phyloP scores from a whole-genome alignment of 2,797 vertebrate species.

The Scleropages formosus region DNA sequence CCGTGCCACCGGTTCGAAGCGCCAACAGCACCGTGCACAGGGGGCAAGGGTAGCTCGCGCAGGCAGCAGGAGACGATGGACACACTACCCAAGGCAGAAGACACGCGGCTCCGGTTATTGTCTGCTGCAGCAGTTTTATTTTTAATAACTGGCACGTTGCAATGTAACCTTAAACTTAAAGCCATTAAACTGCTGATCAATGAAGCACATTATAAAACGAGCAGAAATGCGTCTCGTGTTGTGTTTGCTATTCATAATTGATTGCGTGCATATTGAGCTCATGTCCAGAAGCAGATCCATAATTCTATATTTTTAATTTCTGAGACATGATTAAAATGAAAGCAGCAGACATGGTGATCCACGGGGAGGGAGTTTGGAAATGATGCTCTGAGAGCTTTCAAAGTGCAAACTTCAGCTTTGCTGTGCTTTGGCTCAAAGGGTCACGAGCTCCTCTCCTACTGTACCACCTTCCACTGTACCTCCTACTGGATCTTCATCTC shows the following conservation, averaged over 20 bases:
- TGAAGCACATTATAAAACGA: not conserved
- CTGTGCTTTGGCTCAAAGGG: no score
- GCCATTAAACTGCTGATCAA: slow-evolving; percentile 17
- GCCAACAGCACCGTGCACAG: no score
- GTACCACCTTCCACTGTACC: no score
- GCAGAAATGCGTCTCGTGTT: not conserved
- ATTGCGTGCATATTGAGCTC: not conserved
- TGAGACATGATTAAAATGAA: slow-evolving; percentile 17
- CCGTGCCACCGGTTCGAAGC: no score
- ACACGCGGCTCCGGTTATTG: not conserved
- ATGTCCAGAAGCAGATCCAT: slow-evolving; percentile 8
- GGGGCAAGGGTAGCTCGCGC: no score
- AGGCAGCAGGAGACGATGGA: not conserved
- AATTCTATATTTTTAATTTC: slow-evolving; percentile 28
- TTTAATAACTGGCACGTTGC: slow-evolving; percentile 9
- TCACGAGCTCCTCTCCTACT: no score
- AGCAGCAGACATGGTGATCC: not conserved
- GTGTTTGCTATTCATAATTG: slow-evolving; percentile 20
- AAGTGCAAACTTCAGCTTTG: no score
- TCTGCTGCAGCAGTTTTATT: not conserved
- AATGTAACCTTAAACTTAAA: slow-evolving; percentile 17
- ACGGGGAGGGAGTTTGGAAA: not conserved
- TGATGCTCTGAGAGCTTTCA: no score
- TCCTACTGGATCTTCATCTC: no score
- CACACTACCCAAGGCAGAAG: not conserved